These are phyloP conservation scores for Pipistrellus pipistrellus DNA, from an alignment of 2,797 vertebrate species.

Conservation along the genomic window DNA sequence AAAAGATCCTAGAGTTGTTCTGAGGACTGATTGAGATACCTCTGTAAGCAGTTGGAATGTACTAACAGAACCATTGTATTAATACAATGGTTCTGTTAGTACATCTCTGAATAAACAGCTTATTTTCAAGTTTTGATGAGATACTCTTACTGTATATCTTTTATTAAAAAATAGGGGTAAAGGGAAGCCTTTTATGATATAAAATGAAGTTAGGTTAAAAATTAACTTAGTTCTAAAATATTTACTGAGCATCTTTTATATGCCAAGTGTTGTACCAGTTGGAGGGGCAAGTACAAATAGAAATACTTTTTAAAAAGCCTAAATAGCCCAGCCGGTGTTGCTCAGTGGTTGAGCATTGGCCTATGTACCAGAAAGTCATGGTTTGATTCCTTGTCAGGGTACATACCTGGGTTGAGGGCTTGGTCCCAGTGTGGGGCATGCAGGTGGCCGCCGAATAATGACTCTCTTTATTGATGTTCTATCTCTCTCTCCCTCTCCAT, in stretches of 20 bases:
- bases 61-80: not conserved
- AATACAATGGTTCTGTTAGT: not conserved
- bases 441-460: too few species aligned
- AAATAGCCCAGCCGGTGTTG: not conserved
- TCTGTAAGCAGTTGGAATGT: too few species aligned
- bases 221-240: not conserved
- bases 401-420: too few species aligned
- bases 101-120: not conserved
- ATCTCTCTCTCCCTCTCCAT: too few species aligned
- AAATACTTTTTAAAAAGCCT: not conserved
- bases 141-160: conserved; percentile 11
- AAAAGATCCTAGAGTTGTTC: not conserved
- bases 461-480: too few species aligned
- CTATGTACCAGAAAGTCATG: too few species aligned
- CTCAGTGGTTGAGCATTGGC: too few species aligned
- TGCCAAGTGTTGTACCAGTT: not conserved
- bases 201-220: not conserved
- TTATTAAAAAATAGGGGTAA: not conserved
- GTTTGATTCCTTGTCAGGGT: too few species aligned
- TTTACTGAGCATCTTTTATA: not conserved
- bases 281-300: not conserved
- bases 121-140: conserved; percentile 4
- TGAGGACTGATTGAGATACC: not conserved
- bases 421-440: too few species aligned
- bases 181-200: not conserved